phyloP scores from a whole-genome alignment of 2,113 vertebrate genomes.

The Paedocypris sp. region DNA sequence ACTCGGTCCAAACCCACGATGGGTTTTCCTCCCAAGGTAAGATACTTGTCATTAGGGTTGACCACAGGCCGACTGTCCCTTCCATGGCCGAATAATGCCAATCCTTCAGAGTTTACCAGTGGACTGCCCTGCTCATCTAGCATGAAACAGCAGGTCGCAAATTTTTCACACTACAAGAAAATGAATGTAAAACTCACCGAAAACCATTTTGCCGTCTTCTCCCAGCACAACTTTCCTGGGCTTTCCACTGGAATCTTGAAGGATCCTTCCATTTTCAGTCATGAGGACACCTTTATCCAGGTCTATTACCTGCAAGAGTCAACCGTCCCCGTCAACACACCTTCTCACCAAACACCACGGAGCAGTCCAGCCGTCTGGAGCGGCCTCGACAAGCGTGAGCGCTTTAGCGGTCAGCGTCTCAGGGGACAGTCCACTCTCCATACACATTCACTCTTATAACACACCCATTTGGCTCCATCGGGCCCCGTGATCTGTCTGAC shows the following conservation, averaged over 20 bases:
- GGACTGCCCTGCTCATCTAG: conserved; percentile 85
- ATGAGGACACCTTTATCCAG: conserved; percentile 80
- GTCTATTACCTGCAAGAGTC: conserved; percentile 73
- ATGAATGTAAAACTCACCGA: conserved; percentile 65
- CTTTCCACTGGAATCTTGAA: conserved; percentile 87
- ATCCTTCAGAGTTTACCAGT: conserved; percentile 79
- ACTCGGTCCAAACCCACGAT: conserved; percentile 77
- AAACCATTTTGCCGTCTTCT: conserved; percentile 85
- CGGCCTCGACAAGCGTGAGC: no score
- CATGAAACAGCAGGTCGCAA: conserved; percentile 6
- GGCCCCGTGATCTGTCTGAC: conserved; percentile 85
- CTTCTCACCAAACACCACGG: no score
- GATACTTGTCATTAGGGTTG: conserved; percentile 81
- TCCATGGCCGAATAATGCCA: conserved; percentile 86
- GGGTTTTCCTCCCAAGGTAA: conserved; percentile 88
- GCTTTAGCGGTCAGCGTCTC: no score
- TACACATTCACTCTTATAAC: no score
- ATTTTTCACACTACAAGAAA: not conserved
- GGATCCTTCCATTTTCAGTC: conserved; percentile 80
- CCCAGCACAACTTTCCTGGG: conserved; percentile 85
- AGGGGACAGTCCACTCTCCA: no score
- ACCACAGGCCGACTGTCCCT: conserved; percentile 81
- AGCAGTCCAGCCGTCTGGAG: no score
- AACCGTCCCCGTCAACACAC: no score
- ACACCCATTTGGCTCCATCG: conserved; percentile 94